phyloP scores from a whole-genome alignment of 2,888 invertebrate species.

The Ochropleura leucogaster region DNA sequence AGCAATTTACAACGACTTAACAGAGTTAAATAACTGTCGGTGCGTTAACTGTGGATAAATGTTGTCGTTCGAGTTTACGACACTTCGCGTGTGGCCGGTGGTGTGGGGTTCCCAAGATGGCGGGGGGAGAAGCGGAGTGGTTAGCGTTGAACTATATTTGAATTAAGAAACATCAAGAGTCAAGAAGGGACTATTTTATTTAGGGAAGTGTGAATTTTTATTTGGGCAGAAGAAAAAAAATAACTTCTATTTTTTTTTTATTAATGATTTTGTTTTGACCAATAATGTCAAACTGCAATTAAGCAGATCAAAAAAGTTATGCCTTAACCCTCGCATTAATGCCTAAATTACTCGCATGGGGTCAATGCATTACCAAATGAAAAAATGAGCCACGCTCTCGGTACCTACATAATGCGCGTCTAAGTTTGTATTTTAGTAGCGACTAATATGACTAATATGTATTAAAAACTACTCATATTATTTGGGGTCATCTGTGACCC shows the following conservation, averaged over 20 bases:
- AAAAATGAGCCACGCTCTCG: no score
- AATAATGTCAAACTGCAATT: background rate
- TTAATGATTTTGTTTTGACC: background rate
- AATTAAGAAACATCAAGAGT: background rate
- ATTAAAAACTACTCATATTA: no score
- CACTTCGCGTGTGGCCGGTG: constrained; percentile 80
- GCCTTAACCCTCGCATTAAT: no score
- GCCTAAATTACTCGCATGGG: no score
- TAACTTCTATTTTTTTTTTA: background rate
- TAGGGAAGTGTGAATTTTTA: no score
- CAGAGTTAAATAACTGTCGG: constrained; percentile 59
- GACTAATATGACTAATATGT: no score
- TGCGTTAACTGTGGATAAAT: constrained; percentile 79
- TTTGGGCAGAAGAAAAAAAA: background rate
- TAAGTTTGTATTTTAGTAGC: no score
- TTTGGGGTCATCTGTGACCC: no score
- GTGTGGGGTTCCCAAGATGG: constrained; percentile 56
- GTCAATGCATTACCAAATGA: no score
- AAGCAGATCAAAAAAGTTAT: background rate
- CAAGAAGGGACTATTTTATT: background rate
- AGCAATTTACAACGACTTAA: constrained; percentile 62
- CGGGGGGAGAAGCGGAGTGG: constrained; percentile 3
- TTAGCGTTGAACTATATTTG: background rate
- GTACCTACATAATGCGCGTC: no score
- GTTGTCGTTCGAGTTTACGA: constrained; percentile 83